These are phyloP conservation scores for Odontamblyopus rebecca DNA, from an alignment of 2,797 vertebrate genomes.

Conservation along the genomic window DNA sequence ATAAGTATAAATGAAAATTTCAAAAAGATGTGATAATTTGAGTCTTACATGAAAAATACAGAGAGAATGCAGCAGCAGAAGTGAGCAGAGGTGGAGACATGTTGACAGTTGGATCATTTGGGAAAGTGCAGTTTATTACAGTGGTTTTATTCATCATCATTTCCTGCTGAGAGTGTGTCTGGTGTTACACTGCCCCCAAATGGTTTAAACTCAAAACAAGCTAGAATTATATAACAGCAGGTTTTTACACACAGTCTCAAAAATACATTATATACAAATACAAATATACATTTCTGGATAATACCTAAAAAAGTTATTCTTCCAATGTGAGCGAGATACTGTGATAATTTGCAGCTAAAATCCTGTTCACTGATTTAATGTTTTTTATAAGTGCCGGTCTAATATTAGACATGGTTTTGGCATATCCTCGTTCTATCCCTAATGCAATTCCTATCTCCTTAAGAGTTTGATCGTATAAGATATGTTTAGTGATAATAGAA, in stretches of 20 bases:
- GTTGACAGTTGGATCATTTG: not conserved
- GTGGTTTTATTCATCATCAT: not conserved
- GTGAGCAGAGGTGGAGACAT: constrained; percentile 25
- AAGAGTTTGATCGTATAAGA: no score
- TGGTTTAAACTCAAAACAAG: constrained; percentile 22
- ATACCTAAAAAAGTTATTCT: not conserved
- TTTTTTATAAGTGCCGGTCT: no score
- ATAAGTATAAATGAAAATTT: not conserved
- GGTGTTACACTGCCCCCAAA: constrained; percentile 49
- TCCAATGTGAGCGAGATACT: not conserved
- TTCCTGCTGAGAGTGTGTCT: not conserved
- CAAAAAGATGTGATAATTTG: not conserved
- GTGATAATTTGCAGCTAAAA: not conserved
- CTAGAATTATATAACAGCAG: not conserved
- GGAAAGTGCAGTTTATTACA: not conserved
- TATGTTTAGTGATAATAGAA: no score
- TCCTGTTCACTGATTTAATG: no score
- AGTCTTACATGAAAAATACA: constrained; percentile 40
- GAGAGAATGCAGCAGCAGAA: constrained; percentile 17
- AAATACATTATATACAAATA: not conserved
- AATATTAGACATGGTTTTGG: no score
- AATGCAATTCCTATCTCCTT: no score
- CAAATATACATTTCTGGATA: no score
- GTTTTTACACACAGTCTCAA: not conserved
- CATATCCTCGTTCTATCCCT: no score